Evolutionary conservation across 2,797 vertebrate species (phyloP).

Genomic region (Ctenosaura bakeri): DNA sequence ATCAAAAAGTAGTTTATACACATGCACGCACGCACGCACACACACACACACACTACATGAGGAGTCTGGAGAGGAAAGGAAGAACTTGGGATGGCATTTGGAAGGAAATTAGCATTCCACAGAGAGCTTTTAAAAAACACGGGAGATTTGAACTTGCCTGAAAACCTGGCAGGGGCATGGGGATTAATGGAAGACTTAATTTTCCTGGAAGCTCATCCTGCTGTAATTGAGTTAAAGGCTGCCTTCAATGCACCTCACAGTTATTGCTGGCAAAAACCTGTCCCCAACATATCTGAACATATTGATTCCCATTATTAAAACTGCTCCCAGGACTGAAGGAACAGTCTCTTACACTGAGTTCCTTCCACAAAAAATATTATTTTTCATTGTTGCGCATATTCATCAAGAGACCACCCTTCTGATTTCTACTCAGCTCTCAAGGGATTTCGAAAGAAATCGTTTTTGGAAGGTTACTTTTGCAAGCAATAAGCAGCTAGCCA

Average conservation of each 20-base stretch:
- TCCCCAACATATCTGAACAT: slow-evolving; percentile 33
- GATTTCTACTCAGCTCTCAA: neutral
- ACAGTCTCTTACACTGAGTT: neutral
- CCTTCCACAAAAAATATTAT: neutral
- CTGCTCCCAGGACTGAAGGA: slow-evolving; percentile 21
- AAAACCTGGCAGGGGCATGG: neutral
- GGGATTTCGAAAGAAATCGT: slow-evolving; percentile 10
- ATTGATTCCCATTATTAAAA: slow-evolving; percentile 54
- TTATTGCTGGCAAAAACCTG: slow-evolving; percentile 55
- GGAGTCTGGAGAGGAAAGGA: neutral
- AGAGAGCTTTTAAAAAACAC: neutral
- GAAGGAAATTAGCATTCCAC: neutral
- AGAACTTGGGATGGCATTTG: neutral
- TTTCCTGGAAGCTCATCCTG: slow-evolving; percentile 60
- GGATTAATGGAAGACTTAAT: slow-evolving; percentile 51
- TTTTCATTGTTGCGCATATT: slow-evolving; percentile 21
- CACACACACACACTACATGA: neutral
- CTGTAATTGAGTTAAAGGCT: slow-evolving; percentile 62
- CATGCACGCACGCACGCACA: too few species aligned
- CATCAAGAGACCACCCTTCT: neutral
- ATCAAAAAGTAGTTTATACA: neutral
- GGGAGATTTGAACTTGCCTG: slow-evolving; percentile 8
- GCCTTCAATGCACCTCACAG: slow-evolving; percentile 56
- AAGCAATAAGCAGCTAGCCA: slow-evolving; percentile 16
- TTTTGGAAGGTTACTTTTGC: slow-evolving; percentile 4